Evolutionary conservation across 2,113 vertebrate genomes (phyloP), one percentile per base, ranked within the genome.

Genomic region (Calonectris borealis): DNA sequence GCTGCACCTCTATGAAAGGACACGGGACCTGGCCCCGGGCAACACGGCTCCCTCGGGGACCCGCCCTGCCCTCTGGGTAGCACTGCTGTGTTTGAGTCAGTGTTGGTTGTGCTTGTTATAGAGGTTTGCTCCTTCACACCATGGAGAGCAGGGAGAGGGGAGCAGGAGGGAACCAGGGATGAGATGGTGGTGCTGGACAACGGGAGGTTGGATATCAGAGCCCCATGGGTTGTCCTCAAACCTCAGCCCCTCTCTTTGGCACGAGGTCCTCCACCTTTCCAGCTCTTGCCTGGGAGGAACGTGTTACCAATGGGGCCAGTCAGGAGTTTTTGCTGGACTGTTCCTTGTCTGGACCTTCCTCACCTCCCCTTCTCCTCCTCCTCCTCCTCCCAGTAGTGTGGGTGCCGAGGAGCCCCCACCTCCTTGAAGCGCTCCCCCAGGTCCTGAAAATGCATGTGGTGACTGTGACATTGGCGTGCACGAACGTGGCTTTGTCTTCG

Each of bases 1-100:
- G 73, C 97, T 99, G 94, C 99, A 99, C 93, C 98, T 99, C 84
- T 99, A 98, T 66, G 99, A 99, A 93, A 98, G 98, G 97, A 98
- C 99, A 93, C 97, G 94, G 79, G 97, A 98, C 81, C 88, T 98
- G 12, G 68, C 26, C 66, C 96, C 98, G 0, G 95, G 97, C 52
- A 97, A 86, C 38, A 27, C 3, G 0, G 97, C 97, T 5, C 36
- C 98, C 57, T 27, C 66, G 0, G 72, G 94, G 69, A 31, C 83
- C 3, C 64, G 55, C 26, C 8, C 81, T 4, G 26, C 52, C 88
- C 61, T 85, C 60, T 95, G 97, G 55, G 96, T 98, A 8, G 92
- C 90, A 18, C 95, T 98, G 57, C 76, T 97, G 49, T 89, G 97
- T 93, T 98, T 98, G 97, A 95, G 96, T 38, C 97, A 96, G 87